Percentiles rank a stretch among this genome's conserved stretches.
Conservation (phyloP, 2,113 vertebrate species). For the Ophiodon elongatus region DNA sequence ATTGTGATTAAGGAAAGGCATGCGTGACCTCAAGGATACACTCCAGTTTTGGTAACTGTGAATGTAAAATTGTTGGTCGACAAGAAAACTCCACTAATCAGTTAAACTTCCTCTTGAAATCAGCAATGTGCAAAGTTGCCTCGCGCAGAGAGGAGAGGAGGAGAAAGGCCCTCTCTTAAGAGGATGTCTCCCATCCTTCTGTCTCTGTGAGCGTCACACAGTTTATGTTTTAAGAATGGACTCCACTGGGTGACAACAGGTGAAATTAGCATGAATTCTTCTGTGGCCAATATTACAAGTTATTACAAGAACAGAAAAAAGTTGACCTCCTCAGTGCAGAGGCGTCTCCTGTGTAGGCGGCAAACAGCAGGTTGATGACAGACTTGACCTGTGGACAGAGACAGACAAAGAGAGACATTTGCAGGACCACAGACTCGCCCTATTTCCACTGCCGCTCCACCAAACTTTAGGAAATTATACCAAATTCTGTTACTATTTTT, state of each 20-base stretch:
- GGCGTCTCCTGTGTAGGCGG: conserved; percentile 95
- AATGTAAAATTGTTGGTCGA: too few relatives aligned
- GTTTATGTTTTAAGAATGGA: not conserved
- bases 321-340: conserved; percentile 93
- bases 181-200: not conserved
- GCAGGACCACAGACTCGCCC: not conserved
- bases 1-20: not conserved
- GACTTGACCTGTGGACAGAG: conserved; percentile 92
- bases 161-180: too few relatives aligned
- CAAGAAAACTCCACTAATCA: not conserved
- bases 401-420: conserved; percentile 44
- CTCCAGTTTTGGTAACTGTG: not conserved
- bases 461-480: not conserved
- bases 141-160: not conserved
- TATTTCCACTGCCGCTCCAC: not conserved
- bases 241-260: not conserved
- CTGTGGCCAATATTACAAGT: not conserved
- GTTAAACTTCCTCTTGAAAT: conserved; percentile 12
- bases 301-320: not conserved
- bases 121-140: not conserved
- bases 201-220: not conserved
- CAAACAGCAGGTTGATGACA: conserved; percentile 97
- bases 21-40: not conserved
- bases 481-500: too few relatives aligned
- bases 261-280: not conserved